phyloP scores from a whole-genome alignment of 1,140 invertebrate genomes.

The Euglossa dilemma region DNA sequence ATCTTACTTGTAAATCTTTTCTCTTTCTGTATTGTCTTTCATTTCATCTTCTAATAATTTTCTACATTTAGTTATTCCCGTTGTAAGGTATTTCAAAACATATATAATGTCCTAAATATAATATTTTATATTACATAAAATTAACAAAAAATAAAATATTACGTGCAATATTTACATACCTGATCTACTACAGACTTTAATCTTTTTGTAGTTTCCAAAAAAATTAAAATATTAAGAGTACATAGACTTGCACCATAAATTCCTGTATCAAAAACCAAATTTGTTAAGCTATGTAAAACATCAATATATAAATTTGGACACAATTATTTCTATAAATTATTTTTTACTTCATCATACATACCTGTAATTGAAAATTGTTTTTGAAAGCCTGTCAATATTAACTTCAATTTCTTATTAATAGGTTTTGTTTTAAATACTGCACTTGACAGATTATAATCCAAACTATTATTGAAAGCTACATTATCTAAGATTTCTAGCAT shows the following conservation, averaged over 20 bases:
- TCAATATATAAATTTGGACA: neutral
- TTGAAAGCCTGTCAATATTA: slow-evolving; percentile 78
- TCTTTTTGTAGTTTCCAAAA: slow-evolving; percentile 85
- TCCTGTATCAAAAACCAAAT: slow-evolving; percentile 68
- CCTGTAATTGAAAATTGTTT: slow-evolving; percentile 73
- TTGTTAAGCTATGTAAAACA: slow-evolving; percentile 15
- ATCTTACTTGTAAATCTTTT: slow-evolving; percentile 67
- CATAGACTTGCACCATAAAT: slow-evolving; percentile 84
- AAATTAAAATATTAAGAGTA: slow-evolving; percentile 84
- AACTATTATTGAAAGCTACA: slow-evolving; percentile 27
- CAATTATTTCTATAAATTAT: neutral
- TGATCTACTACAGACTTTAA: slow-evolving; percentile 77
- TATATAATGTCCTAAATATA: slow-evolving; percentile 51
- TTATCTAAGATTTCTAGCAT: slow-evolving; percentile 17
- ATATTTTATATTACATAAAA: slow-evolving; percentile 28
- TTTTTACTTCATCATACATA: neutral
- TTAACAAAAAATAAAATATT: neutral
- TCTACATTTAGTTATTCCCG: slow-evolving; percentile 71
- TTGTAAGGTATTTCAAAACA: slow-evolving; percentile 66
- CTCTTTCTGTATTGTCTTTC: slow-evolving; percentile 52
- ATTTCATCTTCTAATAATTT: slow-evolving; percentile 74
- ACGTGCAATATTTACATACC: slow-evolving; percentile 53
- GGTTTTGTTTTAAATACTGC: slow-evolving; percentile 63
- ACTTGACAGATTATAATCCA: slow-evolving; percentile 53
- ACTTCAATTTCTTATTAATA: slow-evolving; percentile 78